Evolutionary conservation across 2,888 invertebrate genomes (phyloP).

Genomic region (Glyphotaelius pellucidus): DNA sequence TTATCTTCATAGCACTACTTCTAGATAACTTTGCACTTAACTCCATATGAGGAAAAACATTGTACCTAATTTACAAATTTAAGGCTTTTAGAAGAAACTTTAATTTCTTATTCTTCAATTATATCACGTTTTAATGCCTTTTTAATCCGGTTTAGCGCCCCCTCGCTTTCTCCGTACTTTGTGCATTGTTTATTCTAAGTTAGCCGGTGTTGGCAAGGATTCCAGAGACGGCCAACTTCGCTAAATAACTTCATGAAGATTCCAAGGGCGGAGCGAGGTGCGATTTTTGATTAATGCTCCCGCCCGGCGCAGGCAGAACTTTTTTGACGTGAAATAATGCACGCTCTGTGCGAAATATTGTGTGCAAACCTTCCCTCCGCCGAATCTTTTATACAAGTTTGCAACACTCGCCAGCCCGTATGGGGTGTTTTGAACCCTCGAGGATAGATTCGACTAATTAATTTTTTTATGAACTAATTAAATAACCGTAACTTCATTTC

Average conservation of each 20-base stretch:
- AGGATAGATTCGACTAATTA: not conserved
- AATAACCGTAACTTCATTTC: not conserved
- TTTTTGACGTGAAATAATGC: constrained; percentile 63
- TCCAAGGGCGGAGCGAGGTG: constrained; percentile 52
- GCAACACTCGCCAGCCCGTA: not conserved
- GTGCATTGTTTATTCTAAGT: constrained; percentile 54
- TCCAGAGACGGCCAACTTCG: constrained; percentile 49
- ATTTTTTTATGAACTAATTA: not conserved
- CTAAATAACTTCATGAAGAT: constrained; percentile 63
- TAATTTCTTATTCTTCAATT: not conserved
- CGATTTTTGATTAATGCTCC: constrained; percentile 60
- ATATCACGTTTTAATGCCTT: not conserved
- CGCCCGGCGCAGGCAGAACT: constrained; percentile 54
- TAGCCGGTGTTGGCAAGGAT: constrained; percentile 39
- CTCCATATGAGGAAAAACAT: not conserved
- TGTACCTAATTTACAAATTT: not conserved
- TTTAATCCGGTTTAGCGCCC: not conserved
- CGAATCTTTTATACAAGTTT: constrained; percentile 20
- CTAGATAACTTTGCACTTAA: not conserved
- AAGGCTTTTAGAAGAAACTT: not conserved
- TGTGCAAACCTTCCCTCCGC: not conserved
- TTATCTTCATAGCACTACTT: not conserved
- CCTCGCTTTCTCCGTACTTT: not conserved
- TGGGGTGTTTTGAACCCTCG: not conserved
- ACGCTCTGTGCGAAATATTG: constrained; percentile 34